phyloP scores from a whole-genome alignment of 2,113 vertebrate species.

The Macrotus californicus region DNA sequence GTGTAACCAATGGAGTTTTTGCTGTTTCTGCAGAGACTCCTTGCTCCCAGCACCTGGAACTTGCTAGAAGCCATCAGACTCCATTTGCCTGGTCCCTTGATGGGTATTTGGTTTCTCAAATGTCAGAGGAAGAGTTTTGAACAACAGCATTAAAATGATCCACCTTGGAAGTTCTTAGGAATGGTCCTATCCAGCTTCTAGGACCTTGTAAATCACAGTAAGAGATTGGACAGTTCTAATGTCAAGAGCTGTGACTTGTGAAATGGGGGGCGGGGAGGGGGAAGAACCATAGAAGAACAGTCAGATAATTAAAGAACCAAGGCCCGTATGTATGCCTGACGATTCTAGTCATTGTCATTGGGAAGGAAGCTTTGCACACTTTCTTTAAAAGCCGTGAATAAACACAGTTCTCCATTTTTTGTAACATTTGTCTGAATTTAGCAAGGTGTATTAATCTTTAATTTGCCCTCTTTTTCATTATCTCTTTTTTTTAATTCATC shows the following conservation, averaged over 20 bases:
- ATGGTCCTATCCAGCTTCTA: not conserved
- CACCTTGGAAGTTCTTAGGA: not conserved
- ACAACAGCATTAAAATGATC: not conserved
- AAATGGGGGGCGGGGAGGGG: not conserved
- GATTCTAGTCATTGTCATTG: constrained; percentile 37
- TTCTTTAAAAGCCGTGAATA: constrained; percentile 49
- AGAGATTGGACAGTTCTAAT: not conserved
- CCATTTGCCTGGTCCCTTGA: not conserved
- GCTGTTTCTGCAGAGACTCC: not conserved
- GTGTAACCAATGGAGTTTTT: not conserved
- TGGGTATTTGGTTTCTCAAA: not conserved
- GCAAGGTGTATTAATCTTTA: constrained; percentile 64
- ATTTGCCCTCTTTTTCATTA: constrained; percentile 33
- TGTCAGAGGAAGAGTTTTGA: not conserved
- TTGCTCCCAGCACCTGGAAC: not conserved
- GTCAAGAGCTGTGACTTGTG: not conserved
- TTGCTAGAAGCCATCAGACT: not conserved
- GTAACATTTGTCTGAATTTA: constrained; percentile 35
- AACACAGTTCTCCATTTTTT: not conserved
- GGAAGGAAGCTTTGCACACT: constrained; percentile 30
- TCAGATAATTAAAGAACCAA: constrained; percentile 52
- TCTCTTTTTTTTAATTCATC: constrained; percentile 29
- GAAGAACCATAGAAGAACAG: not conserved
- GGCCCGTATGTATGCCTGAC: constrained; percentile 38
- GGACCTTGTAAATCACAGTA: constrained; percentile 2